Base-by-base conservation (phyloP, 2,113 vertebrate genomes). In the Chloropsis cyanopogon region DNA sequence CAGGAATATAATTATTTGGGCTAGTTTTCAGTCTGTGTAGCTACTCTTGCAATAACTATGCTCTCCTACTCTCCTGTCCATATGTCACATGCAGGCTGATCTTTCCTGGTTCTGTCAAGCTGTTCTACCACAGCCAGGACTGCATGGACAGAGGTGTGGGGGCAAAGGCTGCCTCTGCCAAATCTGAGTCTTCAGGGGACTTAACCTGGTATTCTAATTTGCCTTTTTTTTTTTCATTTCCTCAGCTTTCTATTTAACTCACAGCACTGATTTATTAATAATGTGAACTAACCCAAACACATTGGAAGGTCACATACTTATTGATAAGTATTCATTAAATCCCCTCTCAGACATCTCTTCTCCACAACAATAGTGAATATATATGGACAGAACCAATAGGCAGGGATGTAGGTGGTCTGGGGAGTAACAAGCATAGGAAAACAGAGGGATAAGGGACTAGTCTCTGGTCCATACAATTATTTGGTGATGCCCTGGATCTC, bases 11-110 rank as follows among this genome's bases (percentile, higher is more conserved):
- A 14, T 33, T 68, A 26, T 24, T 71, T 80, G 15, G 11, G 21
- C 20, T 88, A 18, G 12, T 39, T 76, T 92, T 91, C 23, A 54
- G 23, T 64, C 3, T 18, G 29, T 26, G 6, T 54, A 76, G 15
- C 80, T 68, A 7, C 35, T 35, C 37, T 29, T 87, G 44, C 10
- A 35, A 0, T 47, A 61, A 47, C 16, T 66, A 9, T 0, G 0
- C 14, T 12, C 14, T 54, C 25, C 9, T 69, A 35, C 31, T 39
- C 16, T 73, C 1, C 0, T 16, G 26, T 68, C 53, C 1, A 0
- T 19, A 5, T 3, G 0, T n/a, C 66, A 24, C 2, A 1, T 16
- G 11, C 39, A 42, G 44, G 39, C 44, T 83, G 53, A 46, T 57
- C 23, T 59, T 25, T 41, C 9, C 5, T 2, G 2, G 7, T 50